Evolutionary conservation across 2,113 vertebrate genomes (phyloP).

Genomic region (Corythornis vintsioides): DNA sequence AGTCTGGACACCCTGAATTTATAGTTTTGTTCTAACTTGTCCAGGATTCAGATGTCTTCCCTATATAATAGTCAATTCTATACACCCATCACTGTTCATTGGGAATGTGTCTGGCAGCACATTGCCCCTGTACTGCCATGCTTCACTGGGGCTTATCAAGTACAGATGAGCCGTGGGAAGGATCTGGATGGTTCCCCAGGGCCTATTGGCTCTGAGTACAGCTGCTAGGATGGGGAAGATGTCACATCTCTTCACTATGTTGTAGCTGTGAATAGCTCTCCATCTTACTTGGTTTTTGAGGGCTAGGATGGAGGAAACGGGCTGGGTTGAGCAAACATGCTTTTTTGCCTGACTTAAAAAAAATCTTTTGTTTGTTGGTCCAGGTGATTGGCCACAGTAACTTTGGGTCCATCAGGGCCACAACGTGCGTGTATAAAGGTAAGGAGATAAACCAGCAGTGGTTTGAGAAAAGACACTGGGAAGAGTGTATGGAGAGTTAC

Average conservation of each 20-base stretch:
- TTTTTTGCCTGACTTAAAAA: neutral
- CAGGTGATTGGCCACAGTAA: slow-evolving; percentile 98
- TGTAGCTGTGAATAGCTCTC: neutral
- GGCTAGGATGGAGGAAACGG: neutral
- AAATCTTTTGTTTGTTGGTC: slow-evolving; percentile 2
- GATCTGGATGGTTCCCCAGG: neutral
- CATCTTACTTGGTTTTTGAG: neutral
- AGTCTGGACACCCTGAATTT: neutral
- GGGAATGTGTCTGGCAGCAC: neutral
- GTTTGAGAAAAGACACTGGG: neutral
- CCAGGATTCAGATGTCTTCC: neutral
- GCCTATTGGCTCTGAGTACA: neutral
- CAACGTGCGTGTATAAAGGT: slow-evolving; percentile 96
- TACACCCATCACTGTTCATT: neutral
- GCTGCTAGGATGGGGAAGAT: neutral
- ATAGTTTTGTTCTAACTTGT: neutral
- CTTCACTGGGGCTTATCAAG: neutral
- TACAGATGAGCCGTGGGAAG: neutral
- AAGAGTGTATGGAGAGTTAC: neutral
- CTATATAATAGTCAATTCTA: neutral
- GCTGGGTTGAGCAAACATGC: neutral
- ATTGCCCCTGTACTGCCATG: neutral
- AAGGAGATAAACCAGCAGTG: neutral
- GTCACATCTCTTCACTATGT: neutral
- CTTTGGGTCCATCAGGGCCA: slow-evolving; percentile 97